phyloP scores from a whole-genome alignment of 2,113 vertebrate species.

The Thomomys bottae region DNA sequence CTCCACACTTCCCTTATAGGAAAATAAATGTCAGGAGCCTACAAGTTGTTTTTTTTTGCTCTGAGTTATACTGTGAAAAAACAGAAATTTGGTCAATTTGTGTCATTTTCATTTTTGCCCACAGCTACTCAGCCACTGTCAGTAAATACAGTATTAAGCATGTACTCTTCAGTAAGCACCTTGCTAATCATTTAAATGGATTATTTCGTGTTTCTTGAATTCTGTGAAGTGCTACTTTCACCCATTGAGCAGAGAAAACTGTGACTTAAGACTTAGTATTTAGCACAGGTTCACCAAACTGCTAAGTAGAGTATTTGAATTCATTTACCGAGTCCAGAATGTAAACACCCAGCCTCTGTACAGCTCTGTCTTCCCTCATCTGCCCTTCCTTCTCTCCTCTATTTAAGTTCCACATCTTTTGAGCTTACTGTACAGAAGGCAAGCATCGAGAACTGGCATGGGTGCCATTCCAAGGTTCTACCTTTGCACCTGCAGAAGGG shows the following conservation, averaged over 20 bases:
- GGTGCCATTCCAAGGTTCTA: background rate
- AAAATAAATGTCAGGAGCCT: background rate
- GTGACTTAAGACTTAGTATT: background rate
- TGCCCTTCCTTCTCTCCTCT: background rate
- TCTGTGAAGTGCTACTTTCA: background rate
- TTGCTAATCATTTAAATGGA: background rate
- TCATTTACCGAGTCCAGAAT: background rate
- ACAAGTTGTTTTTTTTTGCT: background rate
- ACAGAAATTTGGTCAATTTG: background rate
- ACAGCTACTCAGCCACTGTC: background rate
- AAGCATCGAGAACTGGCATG: background rate
- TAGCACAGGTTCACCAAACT: no score
- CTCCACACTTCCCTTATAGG: background rate
- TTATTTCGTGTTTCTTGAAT: background rate
- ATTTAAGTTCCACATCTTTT: background rate
- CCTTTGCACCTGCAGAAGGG: background rate
- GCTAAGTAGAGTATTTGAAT: background rate
- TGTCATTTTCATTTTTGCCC: background rate
- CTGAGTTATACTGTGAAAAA: background rate
- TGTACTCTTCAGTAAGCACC: background rate
- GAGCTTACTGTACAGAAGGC: background rate
- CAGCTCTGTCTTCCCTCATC: background rate
- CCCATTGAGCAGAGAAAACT: background rate
- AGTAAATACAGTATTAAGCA: background rate
- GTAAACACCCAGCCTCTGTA: background rate